These are phyloP conservation scores for Sparus aurata DNA, from an alignment of 2,797 vertebrate species.

Conservation along the genomic window DNA sequence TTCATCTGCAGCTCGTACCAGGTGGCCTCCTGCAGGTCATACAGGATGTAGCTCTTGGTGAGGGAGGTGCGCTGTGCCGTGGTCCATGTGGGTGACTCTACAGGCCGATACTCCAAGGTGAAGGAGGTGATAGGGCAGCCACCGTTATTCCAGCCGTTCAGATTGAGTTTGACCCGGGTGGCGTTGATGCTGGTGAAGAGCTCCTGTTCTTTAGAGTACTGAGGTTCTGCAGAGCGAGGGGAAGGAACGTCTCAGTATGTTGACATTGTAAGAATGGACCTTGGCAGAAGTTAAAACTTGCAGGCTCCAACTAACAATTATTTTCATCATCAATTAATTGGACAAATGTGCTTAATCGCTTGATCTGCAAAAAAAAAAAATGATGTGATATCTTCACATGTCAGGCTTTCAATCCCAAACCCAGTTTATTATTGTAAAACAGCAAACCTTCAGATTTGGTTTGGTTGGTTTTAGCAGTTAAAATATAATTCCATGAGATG, in stretches of 20 bases:
- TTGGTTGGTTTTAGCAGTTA: neutral
- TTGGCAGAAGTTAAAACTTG: neutral
- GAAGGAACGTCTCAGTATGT: neutral
- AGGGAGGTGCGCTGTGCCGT: conserved; percentile 94
- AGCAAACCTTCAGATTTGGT: neutral
- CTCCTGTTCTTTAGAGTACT: conserved; percentile 98
- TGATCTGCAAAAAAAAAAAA: neutral
- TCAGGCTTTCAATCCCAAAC: neutral
- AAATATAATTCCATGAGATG: neutral
- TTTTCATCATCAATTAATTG: neutral
- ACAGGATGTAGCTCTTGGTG: conserved; percentile 95
- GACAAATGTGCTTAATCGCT: neutral
- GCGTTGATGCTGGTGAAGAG: conserved; percentile 95
- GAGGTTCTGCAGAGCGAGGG: conserved; percentile 88
- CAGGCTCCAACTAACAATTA: neutral
- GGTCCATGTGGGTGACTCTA: conserved; percentile 92
- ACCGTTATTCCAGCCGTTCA: conserved; percentile 96
- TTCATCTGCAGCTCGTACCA: conserved; percentile 98
- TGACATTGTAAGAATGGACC: neutral
- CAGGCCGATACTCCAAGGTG: conserved; percentile 92
- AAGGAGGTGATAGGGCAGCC: conserved; percentile 97
- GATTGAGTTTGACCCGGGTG: conserved; percentile 93
- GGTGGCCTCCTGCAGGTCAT: conserved; percentile 95
- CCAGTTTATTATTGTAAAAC: neutral
- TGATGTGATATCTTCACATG: neutral